Evolutionary conservation across 2,888 invertebrate species (phyloP).

Genomic region (Plebejus anna): DNA sequence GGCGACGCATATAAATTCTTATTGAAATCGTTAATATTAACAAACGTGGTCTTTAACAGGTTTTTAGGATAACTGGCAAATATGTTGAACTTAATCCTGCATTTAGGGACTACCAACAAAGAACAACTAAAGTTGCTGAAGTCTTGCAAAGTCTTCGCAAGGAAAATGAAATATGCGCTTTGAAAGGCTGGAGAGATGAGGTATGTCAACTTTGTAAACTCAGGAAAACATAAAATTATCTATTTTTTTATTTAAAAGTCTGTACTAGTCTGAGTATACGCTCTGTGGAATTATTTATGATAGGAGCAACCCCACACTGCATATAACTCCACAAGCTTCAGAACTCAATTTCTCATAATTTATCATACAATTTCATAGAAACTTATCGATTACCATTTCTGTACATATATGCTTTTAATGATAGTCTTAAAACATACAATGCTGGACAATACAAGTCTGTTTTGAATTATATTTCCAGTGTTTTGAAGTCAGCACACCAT

Average conservation of each 20-base stretch:
- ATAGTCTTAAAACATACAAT: not conserved
- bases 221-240: not conserved
- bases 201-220: constrained; percentile 56
- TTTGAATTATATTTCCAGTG: constrained; percentile 76
- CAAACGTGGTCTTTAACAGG: constrained; percentile 58
- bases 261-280: too few species aligned
- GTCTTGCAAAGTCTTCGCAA: constrained; percentile 87
- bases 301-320: too few species aligned
- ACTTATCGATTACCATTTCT: too few species aligned
- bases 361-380: too few species aligned
- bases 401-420: too few species aligned
- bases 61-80: constrained; percentile 85
- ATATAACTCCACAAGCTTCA: too few species aligned
- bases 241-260: too few species aligned
- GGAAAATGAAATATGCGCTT: constrained; percentile 87
- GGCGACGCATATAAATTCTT: constrained; percentile 26
- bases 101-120: constrained; percentile 90
- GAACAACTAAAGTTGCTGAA: constrained; percentile 87
- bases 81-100: constrained; percentile 92
- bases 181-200: constrained; percentile 97
- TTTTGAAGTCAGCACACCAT: constrained; percentile 90
- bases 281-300: too few species aligned
- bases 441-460: not conserved
- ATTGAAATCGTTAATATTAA: not conserved
- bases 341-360: too few species aligned